Evolutionary conservation across 2,113 vertebrate genomes (phyloP).

Genomic region (Symphodus melops): DNA sequence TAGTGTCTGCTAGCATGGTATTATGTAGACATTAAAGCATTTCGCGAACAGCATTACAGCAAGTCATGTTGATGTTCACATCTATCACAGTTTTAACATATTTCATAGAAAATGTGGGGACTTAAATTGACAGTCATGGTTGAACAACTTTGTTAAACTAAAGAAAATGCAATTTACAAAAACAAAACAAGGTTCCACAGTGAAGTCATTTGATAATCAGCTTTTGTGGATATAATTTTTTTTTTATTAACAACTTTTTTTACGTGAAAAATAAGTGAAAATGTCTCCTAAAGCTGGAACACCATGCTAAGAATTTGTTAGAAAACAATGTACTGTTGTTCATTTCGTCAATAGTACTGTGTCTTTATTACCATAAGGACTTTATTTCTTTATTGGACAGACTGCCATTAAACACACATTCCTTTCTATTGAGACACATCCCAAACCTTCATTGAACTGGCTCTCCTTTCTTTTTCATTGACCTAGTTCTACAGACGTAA

Average conservation of each 20-base stretch:
- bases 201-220: background rate
- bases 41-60: no score
- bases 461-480: background rate
- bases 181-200: no score
- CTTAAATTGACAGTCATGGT: background rate
- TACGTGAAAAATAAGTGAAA: no score
- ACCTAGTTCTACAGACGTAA: constrained; percentile 41
- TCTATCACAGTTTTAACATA: no score
- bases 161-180: background rate
- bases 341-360: background rate
- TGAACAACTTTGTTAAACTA: background rate
- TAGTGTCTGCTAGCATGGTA: no score
- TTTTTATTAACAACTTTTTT: no score
- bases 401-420: background rate
- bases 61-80: no score
- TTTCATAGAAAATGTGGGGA: no score
- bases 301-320: background rate
- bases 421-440: background rate
- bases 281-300: constrained; percentile 2
- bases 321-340: background rate
- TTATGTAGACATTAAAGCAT: no score
- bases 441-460: background rate
- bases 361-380: background rate
- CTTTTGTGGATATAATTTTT: background rate
- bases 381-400: constrained; percentile 9